These are phyloP conservation scores for Dicranocentrus wangi DNA, from an alignment of 2,888 invertebrate species.

Conservation along the genomic window DNA sequence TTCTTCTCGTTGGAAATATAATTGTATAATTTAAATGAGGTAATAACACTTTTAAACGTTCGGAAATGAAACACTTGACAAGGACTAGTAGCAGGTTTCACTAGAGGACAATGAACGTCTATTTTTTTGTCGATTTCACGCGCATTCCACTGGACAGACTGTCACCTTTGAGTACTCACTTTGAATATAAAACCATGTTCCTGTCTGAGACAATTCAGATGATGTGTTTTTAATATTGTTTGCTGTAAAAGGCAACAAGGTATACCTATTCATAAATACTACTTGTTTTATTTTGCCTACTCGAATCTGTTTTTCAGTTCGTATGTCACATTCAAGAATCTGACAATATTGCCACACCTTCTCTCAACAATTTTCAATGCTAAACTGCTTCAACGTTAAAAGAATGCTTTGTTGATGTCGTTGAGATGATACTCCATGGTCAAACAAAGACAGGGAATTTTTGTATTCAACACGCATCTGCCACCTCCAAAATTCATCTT, in stretches of 20 bases:
- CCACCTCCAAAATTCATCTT: not conserved
- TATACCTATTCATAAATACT: not conserved
- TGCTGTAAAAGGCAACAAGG: not conserved
- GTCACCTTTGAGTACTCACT: not conserved
- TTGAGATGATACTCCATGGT: slow-evolving; percentile 13
- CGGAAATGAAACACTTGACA: slow-evolving; percentile 33
- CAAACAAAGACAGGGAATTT: not conserved
- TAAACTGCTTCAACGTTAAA: not conserved
- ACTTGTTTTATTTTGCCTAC: not conserved
- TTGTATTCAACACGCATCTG: slow-evolving; percentile 4
- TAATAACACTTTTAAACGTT: slow-evolving; percentile 35
- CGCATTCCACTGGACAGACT: not conserved
- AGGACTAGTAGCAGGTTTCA: slow-evolving; percentile 25
- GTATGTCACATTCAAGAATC: slow-evolving; percentile 22
- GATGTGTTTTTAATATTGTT: not conserved
- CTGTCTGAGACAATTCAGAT: too few relatives aligned
- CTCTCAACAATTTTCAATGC: not conserved
- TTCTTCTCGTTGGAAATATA: slow-evolving; percentile 14
- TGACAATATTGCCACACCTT: slow-evolving; percentile 37
- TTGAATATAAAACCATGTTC: too few relatives aligned
- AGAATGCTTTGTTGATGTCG: not conserved
- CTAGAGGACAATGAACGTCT: slow-evolving; percentile 35
- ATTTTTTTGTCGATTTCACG: not conserved
- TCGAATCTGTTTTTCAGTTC: not conserved
- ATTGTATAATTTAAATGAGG: not conserved